Conservation (phyloP, 2,113 vertebrate genomes). For the Trichechus manatus region DNA sequence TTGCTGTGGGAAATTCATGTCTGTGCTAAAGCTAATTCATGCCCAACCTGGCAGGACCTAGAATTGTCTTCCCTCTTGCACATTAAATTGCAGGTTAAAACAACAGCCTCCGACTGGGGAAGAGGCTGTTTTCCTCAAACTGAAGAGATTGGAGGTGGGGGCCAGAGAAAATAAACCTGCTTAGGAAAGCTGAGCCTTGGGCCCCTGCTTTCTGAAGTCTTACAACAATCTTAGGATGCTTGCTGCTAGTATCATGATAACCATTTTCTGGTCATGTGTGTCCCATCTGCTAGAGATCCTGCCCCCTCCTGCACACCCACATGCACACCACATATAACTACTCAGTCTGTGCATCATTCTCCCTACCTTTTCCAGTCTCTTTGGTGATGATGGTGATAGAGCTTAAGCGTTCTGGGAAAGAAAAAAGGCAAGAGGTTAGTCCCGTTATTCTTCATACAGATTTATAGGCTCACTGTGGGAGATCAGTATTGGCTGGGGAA, state of each 20-base stretch:
- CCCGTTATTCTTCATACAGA: neutral
- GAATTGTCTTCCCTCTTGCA: neutral
- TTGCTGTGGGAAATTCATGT: neutral
- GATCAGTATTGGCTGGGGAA: neutral
- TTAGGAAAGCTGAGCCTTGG: neutral
- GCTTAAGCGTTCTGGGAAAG: conserved; percentile 57
- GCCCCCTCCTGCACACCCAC: neutral
- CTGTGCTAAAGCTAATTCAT: conserved; percentile 13
- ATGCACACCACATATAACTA: neutral
- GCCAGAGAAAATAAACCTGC: neutral
- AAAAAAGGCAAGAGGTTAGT: conserved; percentile 32
- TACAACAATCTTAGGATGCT: neutral
- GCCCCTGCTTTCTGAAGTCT: neutral
- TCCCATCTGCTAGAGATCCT: neutral
- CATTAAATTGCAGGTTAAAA: conserved; percentile 2
- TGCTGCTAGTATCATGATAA: neutral
- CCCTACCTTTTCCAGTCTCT: conserved; percentile 73
- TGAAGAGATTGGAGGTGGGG: neutral
- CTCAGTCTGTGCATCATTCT: neutral
- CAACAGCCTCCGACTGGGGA: neutral
- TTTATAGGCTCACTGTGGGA: neutral
- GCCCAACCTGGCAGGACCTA: neutral
- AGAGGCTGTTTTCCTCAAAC: neutral
- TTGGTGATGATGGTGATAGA: conserved; percentile 37
- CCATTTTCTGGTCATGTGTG: neutral